Percentiles rank a stretch among this genome's conserved stretches.
Evolutionary conservation across 2,113 vertebrate species (phyloP).

Genomic region (Urocynchramus pylzowi): DNA sequence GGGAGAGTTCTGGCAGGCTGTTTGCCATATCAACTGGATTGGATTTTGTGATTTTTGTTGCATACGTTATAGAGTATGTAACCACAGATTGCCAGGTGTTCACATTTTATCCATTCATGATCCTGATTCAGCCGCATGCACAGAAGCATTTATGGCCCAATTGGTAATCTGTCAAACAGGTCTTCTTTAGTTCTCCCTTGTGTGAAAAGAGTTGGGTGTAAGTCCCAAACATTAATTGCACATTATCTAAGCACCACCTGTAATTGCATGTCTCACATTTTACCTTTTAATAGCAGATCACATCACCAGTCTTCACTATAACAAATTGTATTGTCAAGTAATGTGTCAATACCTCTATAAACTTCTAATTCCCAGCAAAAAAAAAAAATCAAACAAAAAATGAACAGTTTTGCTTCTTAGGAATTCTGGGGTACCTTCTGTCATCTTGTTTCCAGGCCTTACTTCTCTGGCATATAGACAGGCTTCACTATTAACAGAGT

Average conservation of each 20-base stretch:
- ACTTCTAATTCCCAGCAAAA: conserved; percentile 40
- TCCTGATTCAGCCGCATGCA: conserved; percentile 9
- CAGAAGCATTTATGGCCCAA: conserved; percentile 10
- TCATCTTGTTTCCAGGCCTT: conserved; percentile 75
- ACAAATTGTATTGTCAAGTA: conserved; percentile 52
- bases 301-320: conserved; percentile 35
- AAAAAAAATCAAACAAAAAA: background rate
- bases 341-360: conserved; percentile 59
- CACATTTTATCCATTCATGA: background rate
- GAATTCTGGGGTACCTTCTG: conserved; percentile 66
- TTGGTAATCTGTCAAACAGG: background rate
- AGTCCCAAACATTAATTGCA: background rate
- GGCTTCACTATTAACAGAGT: conserved; percentile 74
- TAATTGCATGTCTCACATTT: conserved; percentile 52
- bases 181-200: conserved; percentile 13
- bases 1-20: background rate
- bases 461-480: conserved; percentile 71
- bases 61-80: conserved; percentile 46
- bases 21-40: background rate
- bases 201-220: conserved; percentile 18
- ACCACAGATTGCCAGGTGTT: conserved; percentile 52
- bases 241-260: conserved; percentile 6
- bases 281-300: conserved; percentile 38
- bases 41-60: conserved; percentile 16
- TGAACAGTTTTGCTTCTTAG: conserved; percentile 45